Percentiles rank a stretch among this genome's conserved stretches.
These are phyloP conservation scores for Heterodera filipjevi DNA, from an alignment of 2,888 invertebrate species.

Conservation along the genomic window DNA sequence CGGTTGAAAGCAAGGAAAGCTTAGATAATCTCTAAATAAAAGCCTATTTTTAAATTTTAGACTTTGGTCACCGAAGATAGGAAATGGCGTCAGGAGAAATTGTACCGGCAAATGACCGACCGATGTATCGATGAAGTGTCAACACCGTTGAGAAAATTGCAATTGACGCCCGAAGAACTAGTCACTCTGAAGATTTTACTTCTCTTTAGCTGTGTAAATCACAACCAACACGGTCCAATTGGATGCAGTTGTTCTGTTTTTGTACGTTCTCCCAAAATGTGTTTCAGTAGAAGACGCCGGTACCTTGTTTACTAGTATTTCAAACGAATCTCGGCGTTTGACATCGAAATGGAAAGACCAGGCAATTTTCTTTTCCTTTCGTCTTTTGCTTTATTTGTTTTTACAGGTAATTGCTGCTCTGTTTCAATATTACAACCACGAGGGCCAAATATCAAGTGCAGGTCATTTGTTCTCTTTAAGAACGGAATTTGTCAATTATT, in stretches of 20 bases:
- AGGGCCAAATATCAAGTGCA: conserved; percentile 37
- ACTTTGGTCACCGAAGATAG: conserved; percentile 56
- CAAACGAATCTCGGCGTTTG: conserved; percentile 32
- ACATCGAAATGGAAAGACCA: conserved; percentile 38
- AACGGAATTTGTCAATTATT: conserved; percentile 15
- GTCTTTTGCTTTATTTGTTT: background rate
- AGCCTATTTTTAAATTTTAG: conserved; percentile 38
- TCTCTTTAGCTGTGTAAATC: conserved; percentile 46
- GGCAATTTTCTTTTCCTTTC: background rate
- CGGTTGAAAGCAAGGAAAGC: conserved; percentile 47
- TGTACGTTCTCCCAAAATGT: background rate
- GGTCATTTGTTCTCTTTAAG: conserved; percentile 28
- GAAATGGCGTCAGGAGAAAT: conserved; percentile 62
- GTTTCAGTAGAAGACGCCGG: conserved; percentile 26
- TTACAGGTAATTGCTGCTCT: conserved; percentile 45
- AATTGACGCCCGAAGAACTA: conserved; percentile 56
- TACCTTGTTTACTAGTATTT: conserved; percentile 32
- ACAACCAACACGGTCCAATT: conserved; percentile 30
- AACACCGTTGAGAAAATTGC: conserved; percentile 53
- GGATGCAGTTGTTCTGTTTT: no score
- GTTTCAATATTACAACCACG: conserved; percentile 45
- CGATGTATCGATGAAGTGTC: conserved; percentile 62
- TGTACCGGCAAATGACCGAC: conserved; percentile 62
- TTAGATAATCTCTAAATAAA: conserved; percentile 6
- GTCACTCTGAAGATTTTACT: conserved; percentile 59